Conservation (phyloP, 2,797 vertebrate species). For the Pachyuromys duprasi region DNA sequence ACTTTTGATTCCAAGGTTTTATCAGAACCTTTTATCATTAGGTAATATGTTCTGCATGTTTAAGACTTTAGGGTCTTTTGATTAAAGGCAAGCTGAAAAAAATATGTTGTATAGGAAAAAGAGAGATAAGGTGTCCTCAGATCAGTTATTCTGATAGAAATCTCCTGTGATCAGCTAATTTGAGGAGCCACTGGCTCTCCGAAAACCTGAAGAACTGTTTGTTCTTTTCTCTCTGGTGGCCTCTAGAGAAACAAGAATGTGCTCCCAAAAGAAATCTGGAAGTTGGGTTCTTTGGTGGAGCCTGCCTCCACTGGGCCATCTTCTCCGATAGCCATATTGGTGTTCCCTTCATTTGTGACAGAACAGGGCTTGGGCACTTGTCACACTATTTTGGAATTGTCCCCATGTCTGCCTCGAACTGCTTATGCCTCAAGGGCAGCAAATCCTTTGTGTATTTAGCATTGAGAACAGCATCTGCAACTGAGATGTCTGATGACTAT, state of each 20-base stretch:
- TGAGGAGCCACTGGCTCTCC: not conserved
- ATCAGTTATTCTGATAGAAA: not conserved
- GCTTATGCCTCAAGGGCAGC: not conserved
- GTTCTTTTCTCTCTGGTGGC: not conserved
- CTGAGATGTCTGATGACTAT: not conserved
- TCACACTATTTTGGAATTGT: not conserved
- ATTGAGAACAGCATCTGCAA: not conserved
- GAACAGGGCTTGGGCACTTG: not conserved
- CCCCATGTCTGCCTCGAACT: not conserved
- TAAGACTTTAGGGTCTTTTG: not conserved
- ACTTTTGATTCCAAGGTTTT: constrained; percentile 55
- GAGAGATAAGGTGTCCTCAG: not conserved
- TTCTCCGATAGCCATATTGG: not conserved
- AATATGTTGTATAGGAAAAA: not conserved
- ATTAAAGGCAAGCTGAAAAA: not conserved
- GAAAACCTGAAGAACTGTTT: not conserved
- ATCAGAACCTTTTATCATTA: constrained; percentile 22
- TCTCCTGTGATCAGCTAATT: not conserved
- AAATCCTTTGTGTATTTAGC: not conserved
- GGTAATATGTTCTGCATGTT: not conserved
- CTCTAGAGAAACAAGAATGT: not conserved
- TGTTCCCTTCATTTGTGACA: not conserved
- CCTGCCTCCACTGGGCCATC: too few relatives aligned
- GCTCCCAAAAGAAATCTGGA: not conserved
- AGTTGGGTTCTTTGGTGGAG: not conserved